Evolutionary conservation across 92 coral and sea anemone species (phyloP).

Genomic region (Porites lobata): DNA sequence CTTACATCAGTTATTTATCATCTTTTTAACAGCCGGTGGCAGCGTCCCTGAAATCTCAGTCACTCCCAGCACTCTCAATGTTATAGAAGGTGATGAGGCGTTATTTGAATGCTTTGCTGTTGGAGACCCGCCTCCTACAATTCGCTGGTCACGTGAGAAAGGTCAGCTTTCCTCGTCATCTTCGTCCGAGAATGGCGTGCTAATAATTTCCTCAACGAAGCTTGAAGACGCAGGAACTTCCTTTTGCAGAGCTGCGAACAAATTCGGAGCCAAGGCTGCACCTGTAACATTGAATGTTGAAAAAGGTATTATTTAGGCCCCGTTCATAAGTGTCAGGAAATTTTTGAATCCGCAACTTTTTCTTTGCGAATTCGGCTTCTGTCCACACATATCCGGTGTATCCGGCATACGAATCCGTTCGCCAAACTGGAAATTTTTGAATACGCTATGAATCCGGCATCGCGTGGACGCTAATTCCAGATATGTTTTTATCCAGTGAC

Average conservation of each 20-base stretch:
- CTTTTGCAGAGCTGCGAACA: slow-evolving; percentile 89
- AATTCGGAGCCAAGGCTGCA: slow-evolving; percentile 80
- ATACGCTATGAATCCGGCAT: too few species aligned
- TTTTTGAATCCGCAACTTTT: too few species aligned
- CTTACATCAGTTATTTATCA: background rate
- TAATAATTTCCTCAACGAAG: slow-evolving; percentile 72
- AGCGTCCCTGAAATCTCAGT: slow-evolving; percentile 81
- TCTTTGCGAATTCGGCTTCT: too few species aligned
- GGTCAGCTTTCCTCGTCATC: slow-evolving; percentile 80
- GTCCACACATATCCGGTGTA: too few species aligned
- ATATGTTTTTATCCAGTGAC: too few species aligned
- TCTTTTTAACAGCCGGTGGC: slow-evolving; percentile 78
- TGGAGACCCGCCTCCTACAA: slow-evolving; percentile 84
- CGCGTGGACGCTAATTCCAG: too few species aligned
- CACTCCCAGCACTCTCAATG: slow-evolving; percentile 70
- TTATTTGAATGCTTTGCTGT: slow-evolving; percentile 79
- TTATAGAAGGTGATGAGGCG: slow-evolving; percentile 86
- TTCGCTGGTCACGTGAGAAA: slow-evolving; percentile 83
- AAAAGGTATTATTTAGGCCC: slow-evolving; percentile 68
- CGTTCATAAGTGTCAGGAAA: too few species aligned
- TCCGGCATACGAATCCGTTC: too few species aligned
- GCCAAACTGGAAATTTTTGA: too few species aligned
- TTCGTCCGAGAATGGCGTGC: slow-evolving; percentile 65
- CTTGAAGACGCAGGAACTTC: slow-evolving; percentile 83
- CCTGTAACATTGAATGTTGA: slow-evolving; percentile 75